Conservation (phyloP, 1,140 invertebrate species). For the Periplaneta americana region DNA sequence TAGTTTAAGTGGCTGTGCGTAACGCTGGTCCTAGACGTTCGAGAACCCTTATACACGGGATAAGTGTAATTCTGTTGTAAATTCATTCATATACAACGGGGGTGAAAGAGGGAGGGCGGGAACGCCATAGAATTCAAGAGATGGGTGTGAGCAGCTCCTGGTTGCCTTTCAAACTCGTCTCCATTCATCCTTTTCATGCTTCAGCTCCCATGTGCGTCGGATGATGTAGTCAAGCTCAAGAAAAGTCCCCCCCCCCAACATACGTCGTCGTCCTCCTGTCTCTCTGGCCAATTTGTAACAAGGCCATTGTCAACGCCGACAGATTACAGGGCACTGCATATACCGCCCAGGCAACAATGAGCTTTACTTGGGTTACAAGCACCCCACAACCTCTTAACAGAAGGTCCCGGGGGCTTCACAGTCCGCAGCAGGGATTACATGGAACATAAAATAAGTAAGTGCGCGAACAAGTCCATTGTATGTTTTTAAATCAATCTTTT, state of each 20-base stretch:
- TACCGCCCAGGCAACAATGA: no score
- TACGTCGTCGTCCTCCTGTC: no score
- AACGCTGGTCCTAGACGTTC: no score
- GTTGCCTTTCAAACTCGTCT: neutral
- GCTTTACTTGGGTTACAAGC: neutral
- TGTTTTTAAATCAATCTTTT: no score
- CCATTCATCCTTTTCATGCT: neutral
- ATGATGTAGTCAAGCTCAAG: neutral
- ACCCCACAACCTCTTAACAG: neutral
- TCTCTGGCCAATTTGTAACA: neutral
- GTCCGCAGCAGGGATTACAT: no score
- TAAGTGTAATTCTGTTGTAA: neutral
- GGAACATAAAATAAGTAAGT: no score
- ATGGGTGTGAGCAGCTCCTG: neutral
- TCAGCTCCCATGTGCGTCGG: neutral
- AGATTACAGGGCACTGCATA: neutral
- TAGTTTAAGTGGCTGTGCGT: neutral
- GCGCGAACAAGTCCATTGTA: no score
- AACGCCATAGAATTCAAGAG: neutral
- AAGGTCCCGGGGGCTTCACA: neutral
- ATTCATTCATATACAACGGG: neutral
- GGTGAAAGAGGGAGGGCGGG: neutral
- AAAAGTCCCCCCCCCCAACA: neutral
- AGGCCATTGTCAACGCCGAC: neutral
- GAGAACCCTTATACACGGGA: neutral